Evolutionary conservation across 2,113 vertebrate species (phyloP), one percentile per base, ranked within the genome.

Genomic region (Hyla sarda): DNA sequence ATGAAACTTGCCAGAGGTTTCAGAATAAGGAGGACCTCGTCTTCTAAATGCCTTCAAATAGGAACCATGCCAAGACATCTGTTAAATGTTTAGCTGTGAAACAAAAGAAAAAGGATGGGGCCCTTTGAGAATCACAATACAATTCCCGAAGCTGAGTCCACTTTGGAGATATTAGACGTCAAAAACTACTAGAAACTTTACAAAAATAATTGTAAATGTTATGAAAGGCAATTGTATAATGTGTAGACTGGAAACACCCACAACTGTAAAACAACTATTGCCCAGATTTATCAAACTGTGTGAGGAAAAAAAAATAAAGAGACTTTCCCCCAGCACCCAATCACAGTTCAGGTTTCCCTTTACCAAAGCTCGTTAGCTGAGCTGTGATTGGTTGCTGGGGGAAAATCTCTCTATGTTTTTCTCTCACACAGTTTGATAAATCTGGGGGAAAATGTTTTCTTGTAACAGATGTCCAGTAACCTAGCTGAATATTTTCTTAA

Each of bases 11-110:
- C 84, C 84, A 86, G 48, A 80, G 84, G 84, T 86, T 16, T 19
- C 8, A 71, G 65, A 56, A 78, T 34, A 54, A 28, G 30, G 47
- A 85, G 45, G 58, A 85, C 62, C 48, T 79, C 47, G 13, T 69
- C 48, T 85, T 69, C 84, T 79, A 60, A 72, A 71, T 86, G 77
- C 77, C 84, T 81, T 86, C 34, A 30, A 28, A 52, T 47, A 13
- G 71, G 62, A 80, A 17, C n/a, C 50, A 56, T 72, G 84, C 84
- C 84, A 86, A 41, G 69, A 86, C 77, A 86, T 86, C 84, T 86
- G 84, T 79, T 80, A 80, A 58, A 81, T 58, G 34, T 86, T 86
- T 73, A 86, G 32, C 48, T 14, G 34, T 28, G 17, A 86, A 86
- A 86, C 76, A 86, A 86, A 86, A 52, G 74, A 32, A 71, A n/a